Percentiles rank a stretch among this genome's conserved stretches.
These are phyloP conservation scores for Epinotia demarniana DNA, from an alignment of 2,888 invertebrate species.

Conservation along the genomic window DNA sequence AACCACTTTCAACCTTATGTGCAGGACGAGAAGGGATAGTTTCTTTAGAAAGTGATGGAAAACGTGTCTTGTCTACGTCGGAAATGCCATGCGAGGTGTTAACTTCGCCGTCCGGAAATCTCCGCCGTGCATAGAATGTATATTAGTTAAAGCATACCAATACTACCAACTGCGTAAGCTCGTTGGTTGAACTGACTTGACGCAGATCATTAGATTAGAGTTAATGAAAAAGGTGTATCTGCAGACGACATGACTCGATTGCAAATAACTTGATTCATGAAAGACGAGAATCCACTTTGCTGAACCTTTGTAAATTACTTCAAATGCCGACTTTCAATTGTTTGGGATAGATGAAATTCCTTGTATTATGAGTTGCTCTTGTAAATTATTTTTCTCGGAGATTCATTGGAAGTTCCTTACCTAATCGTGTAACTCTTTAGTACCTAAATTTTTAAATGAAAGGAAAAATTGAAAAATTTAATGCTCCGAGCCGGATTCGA, in stretches of 20 bases:
- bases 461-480: too few species aligned
- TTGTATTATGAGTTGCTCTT: too few species aligned
- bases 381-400: not conserved
- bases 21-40: not conserved
- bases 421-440: too few species aligned
- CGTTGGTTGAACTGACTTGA: not conserved
- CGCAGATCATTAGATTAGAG: too few species aligned
- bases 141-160: slow-evolving; percentile 16
- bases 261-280: not conserved
- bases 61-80: slow-evolving; percentile 25
- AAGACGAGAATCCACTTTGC: too few species aligned
- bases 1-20: slow-evolving; percentile 23
- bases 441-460: too few species aligned
- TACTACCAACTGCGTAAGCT: not conserved
- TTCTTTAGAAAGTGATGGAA: slow-evolving; percentile 26
- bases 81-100: slow-evolving; percentile 45
- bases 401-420: too few species aligned
- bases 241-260: not conserved
- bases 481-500: too few species aligned
- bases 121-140: slow-evolving; percentile 35
- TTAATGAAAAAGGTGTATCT: not conserved
- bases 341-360: not conserved
- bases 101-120: slow-evolving; percentile 40
- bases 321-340: too few species aligned
- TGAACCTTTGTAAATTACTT: too few species aligned